These are phyloP conservation scores for Magallana ariakensis DNA, from an alignment of 1,140 invertebrate genomes.

Conservation along the genomic window DNA sequence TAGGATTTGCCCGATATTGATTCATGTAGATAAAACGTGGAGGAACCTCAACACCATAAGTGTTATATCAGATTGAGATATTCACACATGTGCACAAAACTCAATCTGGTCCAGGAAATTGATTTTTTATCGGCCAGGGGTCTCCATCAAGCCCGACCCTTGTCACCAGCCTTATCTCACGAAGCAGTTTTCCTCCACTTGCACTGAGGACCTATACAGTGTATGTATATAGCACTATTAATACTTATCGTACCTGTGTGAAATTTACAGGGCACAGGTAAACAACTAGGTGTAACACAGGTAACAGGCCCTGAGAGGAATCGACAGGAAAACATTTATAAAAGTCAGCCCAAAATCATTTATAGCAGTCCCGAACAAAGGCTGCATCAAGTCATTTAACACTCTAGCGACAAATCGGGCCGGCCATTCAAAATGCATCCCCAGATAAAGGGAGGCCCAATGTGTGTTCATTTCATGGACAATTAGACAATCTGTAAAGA, in stretches of 20 bases:
- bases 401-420: not conserved
- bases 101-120: not conserved
- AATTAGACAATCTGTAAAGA: slow-evolving; percentile 1
- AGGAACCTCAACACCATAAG: too few species aligned
- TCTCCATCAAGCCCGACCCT: not conserved
- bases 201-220: not conserved
- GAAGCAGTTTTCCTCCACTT: not conserved
- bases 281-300: slow-evolving; percentile 1
- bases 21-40: too few species aligned
- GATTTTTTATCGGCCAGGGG: not conserved
- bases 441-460: not conserved
- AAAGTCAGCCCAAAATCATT: slow-evolving; percentile 1
- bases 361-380: not conserved
- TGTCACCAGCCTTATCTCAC: slow-evolving; percentile 8
- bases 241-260: slow-evolving; percentile 19
- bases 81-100: not conserved
- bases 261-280: not conserved
- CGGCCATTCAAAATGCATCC: not conserved
- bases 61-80: too few species aligned
- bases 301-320: not conserved
- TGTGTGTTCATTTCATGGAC: slow-evolving; percentile 11
- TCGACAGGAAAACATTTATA: not conserved
- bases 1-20: too few species aligned
- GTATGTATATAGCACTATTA: not conserved
- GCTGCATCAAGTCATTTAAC: not conserved